A percentile compares a stretch with the other conserved stretches of the same genome.
These are phyloP conservation scores for Anadara kagoshimensis DNA, from an alignment of 1,140 invertebrate genomes.

Conservation along the genomic window DNA sequence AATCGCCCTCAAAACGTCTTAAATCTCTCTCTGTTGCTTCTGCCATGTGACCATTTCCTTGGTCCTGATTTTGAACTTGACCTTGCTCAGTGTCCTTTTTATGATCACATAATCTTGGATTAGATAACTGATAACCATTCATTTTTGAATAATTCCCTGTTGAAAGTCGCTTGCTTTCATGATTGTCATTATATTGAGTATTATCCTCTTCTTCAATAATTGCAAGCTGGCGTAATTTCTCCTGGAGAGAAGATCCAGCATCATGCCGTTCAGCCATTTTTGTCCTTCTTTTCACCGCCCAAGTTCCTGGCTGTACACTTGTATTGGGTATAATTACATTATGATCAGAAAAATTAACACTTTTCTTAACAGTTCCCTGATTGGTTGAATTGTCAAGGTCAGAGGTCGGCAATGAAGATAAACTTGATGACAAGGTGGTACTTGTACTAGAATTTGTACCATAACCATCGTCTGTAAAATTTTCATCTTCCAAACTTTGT, in stretches of 20 bases:
- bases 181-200: background rate
- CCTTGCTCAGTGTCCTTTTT: slow-evolving; percentile 3
- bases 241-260: slow-evolving; percentile 44
- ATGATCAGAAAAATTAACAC: background rate
- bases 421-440: slow-evolving; percentile 54
- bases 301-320: slow-evolving; percentile 28
- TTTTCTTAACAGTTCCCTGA: slow-evolving; percentile 33
- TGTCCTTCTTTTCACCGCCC: slow-evolving; percentile 50
- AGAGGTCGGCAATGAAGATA: slow-evolving; percentile 51
- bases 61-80: background rate
- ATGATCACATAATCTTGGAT: slow-evolving; percentile 10
- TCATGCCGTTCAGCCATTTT: slow-evolving; percentile 52
- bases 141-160: background rate
- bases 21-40: slow-evolving; percentile 31
- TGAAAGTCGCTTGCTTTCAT: background rate
- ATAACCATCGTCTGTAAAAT: slow-evolving; percentile 55
- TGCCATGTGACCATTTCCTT: background rate
- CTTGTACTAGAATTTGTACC: slow-evolving; percentile 57
- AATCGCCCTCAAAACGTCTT: slow-evolving; percentile 44
- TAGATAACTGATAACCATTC: slow-evolving; percentile 4
- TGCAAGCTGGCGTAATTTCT: slow-evolving; percentile 51
- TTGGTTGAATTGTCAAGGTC: slow-evolving; percentile 40
- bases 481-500: slow-evolving; percentile 39
- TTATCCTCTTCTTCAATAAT: slow-evolving; percentile 55
- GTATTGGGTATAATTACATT: background rate